Conservation (phyloP, 2,888 invertebrate genomes). For the Diploptera punctata region DNA sequence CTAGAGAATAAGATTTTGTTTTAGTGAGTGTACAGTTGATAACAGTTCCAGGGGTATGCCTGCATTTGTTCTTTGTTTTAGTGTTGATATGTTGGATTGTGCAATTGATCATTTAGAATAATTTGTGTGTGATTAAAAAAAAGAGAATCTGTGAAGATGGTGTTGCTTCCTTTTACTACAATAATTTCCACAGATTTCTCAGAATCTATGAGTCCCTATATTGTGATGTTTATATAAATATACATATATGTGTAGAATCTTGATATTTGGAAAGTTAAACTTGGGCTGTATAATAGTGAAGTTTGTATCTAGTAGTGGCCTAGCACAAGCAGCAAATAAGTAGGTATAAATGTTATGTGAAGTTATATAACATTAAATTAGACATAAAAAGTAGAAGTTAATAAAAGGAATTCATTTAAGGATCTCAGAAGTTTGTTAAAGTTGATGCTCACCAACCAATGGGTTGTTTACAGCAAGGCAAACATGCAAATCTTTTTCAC, state of each 20-base stretch:
- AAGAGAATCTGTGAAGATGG: not conserved
- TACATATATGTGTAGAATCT: not conserved
- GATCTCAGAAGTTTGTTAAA: too few species aligned
- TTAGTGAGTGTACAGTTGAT: too few species aligned
- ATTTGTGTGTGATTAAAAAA: slow-evolving; percentile 12
- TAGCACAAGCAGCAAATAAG: not conserved
- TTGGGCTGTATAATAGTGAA: not conserved
- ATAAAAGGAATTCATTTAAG: not conserved
- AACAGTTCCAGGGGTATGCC: not conserved
- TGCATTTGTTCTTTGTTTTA: not conserved
- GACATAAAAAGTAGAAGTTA: not conserved
- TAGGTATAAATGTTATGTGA: too few species aligned
- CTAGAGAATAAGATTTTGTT: too few species aligned
- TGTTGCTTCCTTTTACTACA: not conserved
- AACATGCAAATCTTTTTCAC: too few species aligned
- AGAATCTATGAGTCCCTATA: not conserved
- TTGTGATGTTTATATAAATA: too few species aligned
- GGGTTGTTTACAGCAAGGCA: too few species aligned
- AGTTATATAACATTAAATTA: not conserved
- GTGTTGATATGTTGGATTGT: not conserved
- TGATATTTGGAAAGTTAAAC: not conserved
- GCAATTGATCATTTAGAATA: not conserved
- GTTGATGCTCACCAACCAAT: too few species aligned
- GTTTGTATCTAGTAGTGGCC: not conserved
- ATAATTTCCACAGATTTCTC: not conserved